Evolutionary conservation across 1,140 invertebrate species (phyloP).

Genomic region (Monomorium pharaonis): DNA sequence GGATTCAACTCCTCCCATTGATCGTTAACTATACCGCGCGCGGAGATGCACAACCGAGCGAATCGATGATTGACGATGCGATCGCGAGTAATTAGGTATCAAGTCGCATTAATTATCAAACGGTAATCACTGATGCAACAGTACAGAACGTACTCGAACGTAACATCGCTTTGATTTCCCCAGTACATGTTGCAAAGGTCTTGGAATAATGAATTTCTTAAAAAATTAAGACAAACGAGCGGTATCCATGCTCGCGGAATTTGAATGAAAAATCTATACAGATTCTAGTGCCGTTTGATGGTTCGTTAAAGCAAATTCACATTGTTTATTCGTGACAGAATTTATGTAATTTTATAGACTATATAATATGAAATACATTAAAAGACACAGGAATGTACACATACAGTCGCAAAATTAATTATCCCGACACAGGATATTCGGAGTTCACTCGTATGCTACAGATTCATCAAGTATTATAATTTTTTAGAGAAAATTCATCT

Average conservation of each 20-base stretch:
- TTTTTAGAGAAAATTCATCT: too few species aligned
- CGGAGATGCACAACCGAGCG: slow-evolving; percentile 21
- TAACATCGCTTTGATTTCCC: slow-evolving; percentile 5
- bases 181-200: not conserved
- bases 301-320: not conserved
- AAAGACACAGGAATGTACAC: not conserved
- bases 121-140: slow-evolving; percentile 41
- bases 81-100: slow-evolving; percentile 47
- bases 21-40: slow-evolving; percentile 27
- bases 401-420: too few species aligned
- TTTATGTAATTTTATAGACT: not conserved
- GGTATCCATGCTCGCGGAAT: not conserved
- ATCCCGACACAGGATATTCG: too few species aligned
- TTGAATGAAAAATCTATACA: not conserved
- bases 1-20: slow-evolving; percentile 15
- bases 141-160: not conserved
- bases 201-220: not conserved
- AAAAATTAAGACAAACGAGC: not conserved
- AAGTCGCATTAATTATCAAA: slow-evolving; percentile 51
- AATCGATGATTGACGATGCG: slow-evolving; percentile 51
- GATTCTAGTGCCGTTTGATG: not conserved
- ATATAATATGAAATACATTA: not conserved
- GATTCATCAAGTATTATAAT: too few species aligned
- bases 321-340: not conserved
- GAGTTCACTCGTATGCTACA: too few species aligned